phyloP scores from a whole-genome alignment of 2,888 invertebrate species.

The Leptothorax acervorum region DNA sequence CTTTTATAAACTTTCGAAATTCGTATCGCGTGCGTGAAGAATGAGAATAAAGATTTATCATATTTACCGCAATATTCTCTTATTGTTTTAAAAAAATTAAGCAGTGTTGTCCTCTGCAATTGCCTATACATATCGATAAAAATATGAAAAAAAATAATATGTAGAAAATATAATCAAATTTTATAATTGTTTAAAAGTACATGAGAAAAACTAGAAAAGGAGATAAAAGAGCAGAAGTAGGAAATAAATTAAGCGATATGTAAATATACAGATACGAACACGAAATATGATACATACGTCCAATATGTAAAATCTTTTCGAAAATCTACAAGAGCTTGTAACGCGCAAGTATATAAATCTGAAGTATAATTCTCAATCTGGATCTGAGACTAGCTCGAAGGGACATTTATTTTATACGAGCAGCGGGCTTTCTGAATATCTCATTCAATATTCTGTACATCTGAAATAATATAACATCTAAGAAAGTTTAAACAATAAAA shows the following conservation, averaged over 20 bases:
- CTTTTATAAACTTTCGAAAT: no score
- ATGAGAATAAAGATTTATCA: no score
- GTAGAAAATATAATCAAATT: not conserved
- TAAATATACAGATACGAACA: constrained; percentile 16
- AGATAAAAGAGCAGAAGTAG: not conserved
- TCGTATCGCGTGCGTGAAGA: no score
- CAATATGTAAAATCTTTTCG: constrained; percentile 14
- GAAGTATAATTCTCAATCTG: not conserved
- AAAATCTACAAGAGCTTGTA: constrained; percentile 2
- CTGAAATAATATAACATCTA: not conserved
- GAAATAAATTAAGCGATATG: constrained; percentile 6
- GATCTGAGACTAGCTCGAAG: not conserved
- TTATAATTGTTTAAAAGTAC: not conserved
- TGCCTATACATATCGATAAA: not conserved
- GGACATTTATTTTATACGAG: not conserved
- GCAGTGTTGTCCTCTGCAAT: not conserved
- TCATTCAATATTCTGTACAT: not conserved
- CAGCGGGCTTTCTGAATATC: not conserved
- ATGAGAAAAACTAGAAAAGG: not conserved
- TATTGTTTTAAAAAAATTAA: not conserved
- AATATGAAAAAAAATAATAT: not conserved
- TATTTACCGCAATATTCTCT: not conserved
- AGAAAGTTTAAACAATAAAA: not conserved
- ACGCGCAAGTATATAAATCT: constrained; percentile 25
- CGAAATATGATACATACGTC: constrained; percentile 2